phyloP scores from a whole-genome alignment of 2,113 vertebrate species.

The Ameiurus melas region DNA sequence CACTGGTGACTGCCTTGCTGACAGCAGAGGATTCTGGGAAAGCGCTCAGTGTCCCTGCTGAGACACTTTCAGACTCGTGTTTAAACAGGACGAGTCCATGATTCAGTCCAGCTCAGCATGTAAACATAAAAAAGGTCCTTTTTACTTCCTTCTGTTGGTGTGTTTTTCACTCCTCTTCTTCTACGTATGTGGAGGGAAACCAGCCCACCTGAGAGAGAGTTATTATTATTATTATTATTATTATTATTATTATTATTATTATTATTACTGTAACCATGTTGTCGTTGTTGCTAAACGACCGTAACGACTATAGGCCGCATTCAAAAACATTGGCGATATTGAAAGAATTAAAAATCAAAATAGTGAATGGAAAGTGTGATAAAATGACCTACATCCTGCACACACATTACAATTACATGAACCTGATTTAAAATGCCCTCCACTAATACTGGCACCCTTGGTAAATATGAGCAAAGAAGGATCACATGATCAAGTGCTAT shows the following conservation, averaged over 20 bases:
- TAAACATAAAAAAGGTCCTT: not conserved
- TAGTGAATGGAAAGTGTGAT: not conserved
- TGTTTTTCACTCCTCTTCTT: conserved; percentile 85
- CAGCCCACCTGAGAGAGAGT: conserved; percentile 83
- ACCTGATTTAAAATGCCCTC: too few relatives aligned
- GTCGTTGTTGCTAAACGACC: not conserved
- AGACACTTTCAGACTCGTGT: not conserved
- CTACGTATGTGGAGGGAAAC: conserved; percentile 98
- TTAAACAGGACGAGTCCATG: not conserved
- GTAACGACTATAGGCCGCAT: too few relatives aligned
- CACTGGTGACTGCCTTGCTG: conserved; percentile 1
- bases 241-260: not conserved
- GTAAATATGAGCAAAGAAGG: too few relatives aligned
- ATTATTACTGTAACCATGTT: not conserved
- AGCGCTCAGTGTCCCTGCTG: conserved; percentile 5
- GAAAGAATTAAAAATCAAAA: not conserved
- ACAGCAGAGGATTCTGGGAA: not conserved
- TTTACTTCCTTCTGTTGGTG: conserved; percentile 20
- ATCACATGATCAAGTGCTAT: too few relatives aligned
- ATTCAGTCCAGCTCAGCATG: not conserved
- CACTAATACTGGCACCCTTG: too few relatives aligned
- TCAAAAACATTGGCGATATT: too few relatives aligned
- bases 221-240: not conserved
- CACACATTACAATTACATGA: not conserved
- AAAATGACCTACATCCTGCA: not conserved